Conservation (phyloP, 2,888 invertebrate genomes). For the Apamea anceps region DNA sequence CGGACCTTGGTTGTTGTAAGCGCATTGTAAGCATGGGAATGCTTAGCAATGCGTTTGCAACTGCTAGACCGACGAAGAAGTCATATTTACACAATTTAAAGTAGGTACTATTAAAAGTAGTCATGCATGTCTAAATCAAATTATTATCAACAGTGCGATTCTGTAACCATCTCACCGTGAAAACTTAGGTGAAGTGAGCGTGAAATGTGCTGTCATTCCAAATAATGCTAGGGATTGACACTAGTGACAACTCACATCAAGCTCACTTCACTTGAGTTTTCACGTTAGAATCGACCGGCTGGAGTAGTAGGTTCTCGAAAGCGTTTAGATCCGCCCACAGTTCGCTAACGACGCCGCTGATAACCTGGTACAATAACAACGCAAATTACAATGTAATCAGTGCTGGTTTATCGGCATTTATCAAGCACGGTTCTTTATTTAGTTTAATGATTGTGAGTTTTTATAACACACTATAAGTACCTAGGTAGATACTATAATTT, state of each 20-base stretch:
- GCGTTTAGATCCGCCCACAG: conserved; percentile 3
- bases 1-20: neutral
- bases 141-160: neutral
- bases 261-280: too few species aligned
- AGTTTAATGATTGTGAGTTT: neutral
- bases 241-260: too few species aligned
- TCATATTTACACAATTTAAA: neutral
- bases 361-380: conserved; percentile 7
- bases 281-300: too few species aligned
- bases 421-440: conserved; percentile 8
- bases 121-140: neutral
- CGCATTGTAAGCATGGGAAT: too few species aligned
- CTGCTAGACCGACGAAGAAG: neutral
- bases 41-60: neutral
- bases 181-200: too few species aligned
- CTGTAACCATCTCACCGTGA: too few species aligned
- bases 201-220: too few species aligned
- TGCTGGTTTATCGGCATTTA: conserved; percentile 25
- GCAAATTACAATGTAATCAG: conserved; percentile 35
- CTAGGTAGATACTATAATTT: neutral
- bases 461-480: neutral
- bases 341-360: neutral
- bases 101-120: neutral
- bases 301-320: conserved; percentile 9
- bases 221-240: too few species aligned